Evolutionary conservation across 1,140 invertebrate species (phyloP).

Genomic region (Palaemon carinicauda): DNA sequence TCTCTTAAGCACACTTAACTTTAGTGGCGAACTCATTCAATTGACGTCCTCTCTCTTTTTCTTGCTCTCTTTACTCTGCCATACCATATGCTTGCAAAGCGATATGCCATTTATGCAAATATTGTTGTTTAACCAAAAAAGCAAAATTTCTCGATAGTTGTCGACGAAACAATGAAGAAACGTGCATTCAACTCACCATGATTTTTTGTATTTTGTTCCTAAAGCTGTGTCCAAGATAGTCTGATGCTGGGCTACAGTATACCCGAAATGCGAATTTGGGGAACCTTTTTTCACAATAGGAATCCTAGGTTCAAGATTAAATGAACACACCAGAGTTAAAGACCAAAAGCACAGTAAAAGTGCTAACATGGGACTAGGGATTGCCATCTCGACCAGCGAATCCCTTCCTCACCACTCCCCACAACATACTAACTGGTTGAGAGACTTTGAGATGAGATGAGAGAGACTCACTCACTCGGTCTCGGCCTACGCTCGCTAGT

Average conservation of each 20-base stretch:
- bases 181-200: conserved; percentile 69
- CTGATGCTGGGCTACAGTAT: conserved; percentile 85
- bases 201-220: conserved; percentile 64
- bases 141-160: neutral
- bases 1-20: no score
- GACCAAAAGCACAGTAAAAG: neutral
- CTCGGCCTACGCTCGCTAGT: neutral
- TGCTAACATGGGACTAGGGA: neutral
- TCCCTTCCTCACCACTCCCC: conserved; percentile 2
- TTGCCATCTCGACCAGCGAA: conserved; percentile 19
- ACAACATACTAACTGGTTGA: conserved; percentile 12
- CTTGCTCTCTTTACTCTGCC: no score
- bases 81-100: no score
- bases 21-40: no score
- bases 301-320: conserved; percentile 86
- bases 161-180: neutral
- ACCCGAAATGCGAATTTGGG: conserved; percentile 83
- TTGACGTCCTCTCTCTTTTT: no score
- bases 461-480: neutral
- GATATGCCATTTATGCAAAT: no score
- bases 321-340: conserved; percentile 63
- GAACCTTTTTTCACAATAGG: conserved; percentile 81
- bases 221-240: conserved; percentile 63
- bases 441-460: no score
- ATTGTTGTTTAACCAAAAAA: neutral